Evolutionary conservation across 2,888 invertebrate species (phyloP).

Genomic region (Eupeodes latifasciatus): DNA sequence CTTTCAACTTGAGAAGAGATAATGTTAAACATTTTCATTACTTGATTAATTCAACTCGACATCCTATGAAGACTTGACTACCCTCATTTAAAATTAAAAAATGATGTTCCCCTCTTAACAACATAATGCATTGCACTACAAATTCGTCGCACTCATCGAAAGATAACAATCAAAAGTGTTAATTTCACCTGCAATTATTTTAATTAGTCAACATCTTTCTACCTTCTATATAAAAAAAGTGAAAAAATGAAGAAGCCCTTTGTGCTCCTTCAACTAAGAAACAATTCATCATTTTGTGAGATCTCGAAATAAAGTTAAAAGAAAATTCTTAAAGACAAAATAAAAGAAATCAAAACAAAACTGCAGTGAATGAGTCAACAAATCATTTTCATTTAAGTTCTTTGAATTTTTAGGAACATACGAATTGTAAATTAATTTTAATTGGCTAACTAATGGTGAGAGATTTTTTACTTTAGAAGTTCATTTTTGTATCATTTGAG

Average conservation of each 20-base stretch:
- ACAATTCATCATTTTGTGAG: constrained; percentile 22
- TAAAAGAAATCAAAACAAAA: neutral
- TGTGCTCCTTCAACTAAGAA: neutral
- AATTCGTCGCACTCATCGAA: neutral
- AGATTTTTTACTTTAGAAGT: neutral
- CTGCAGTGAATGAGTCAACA: constrained; percentile 4
- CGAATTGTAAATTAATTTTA: neutral
- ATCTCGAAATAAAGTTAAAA: neutral
- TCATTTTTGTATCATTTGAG: too few species aligned
- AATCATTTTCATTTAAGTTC: constrained; percentile 21
- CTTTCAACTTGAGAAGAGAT: neutral
- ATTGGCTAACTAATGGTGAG: neutral
- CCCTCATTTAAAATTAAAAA: neutral
- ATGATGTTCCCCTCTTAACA: neutral
- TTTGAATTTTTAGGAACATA: neutral
- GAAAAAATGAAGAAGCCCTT: constrained; percentile 18
- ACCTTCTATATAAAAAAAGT: neutral
- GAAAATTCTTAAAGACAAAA: neutral
- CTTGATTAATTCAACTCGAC: constrained; percentile 1
- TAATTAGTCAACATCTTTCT: constrained; percentile 24
- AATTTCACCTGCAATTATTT: constrained; percentile 41
- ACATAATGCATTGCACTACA: constrained; percentile 3
- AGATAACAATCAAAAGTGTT: constrained; percentile 34
- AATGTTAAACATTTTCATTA: neutral
- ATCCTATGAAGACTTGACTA: neutral